phyloP scores from a whole-genome alignment of 2,113 vertebrate genomes.

The Pygoscelis antarcticus region DNA sequence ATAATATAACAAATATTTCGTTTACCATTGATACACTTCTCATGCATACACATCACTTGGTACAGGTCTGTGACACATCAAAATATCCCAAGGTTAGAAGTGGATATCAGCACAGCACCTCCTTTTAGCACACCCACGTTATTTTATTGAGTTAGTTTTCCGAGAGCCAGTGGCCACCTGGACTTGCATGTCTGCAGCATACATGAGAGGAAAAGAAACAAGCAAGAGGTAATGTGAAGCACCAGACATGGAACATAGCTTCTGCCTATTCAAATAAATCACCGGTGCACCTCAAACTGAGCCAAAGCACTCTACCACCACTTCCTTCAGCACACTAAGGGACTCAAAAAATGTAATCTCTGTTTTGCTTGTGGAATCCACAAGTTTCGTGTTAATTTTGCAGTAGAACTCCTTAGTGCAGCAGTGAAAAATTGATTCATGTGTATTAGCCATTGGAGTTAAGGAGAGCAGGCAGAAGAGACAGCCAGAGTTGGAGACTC shows the following conservation, averaged over 20 bases:
- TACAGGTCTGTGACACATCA: too few species aligned
- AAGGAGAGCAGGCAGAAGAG: neutral
- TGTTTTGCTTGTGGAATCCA: neutral
- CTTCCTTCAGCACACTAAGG: neutral
- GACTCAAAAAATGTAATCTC: neutral
- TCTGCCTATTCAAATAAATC: neutral
- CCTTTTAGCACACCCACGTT: fast-evolving
- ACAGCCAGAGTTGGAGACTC: neutral
- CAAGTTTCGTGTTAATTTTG: neutral
- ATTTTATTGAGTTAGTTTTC: neutral
- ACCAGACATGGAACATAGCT: neutral
- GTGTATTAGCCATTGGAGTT: neutral
- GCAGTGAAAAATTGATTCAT: neutral
- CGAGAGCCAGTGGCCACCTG: neutral
- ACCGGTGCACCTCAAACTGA: neutral
- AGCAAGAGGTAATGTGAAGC: neutral
- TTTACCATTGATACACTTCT: neutral
- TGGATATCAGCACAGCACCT: neutral
- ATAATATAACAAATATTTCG: neutral
- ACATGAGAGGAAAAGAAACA: neutral
- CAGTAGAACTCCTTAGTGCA: neutral
- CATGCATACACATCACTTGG: too few species aligned
- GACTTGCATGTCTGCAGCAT: neutral
- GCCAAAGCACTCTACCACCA: neutral
- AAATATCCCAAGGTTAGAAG: neutral